Percentiles rank a stretch among this genome's conserved stretches.
These are phyloP conservation scores for Thunnus maccoyii DNA, from an alignment of 2,113 vertebrate genomes.

Conservation along the genomic window DNA sequence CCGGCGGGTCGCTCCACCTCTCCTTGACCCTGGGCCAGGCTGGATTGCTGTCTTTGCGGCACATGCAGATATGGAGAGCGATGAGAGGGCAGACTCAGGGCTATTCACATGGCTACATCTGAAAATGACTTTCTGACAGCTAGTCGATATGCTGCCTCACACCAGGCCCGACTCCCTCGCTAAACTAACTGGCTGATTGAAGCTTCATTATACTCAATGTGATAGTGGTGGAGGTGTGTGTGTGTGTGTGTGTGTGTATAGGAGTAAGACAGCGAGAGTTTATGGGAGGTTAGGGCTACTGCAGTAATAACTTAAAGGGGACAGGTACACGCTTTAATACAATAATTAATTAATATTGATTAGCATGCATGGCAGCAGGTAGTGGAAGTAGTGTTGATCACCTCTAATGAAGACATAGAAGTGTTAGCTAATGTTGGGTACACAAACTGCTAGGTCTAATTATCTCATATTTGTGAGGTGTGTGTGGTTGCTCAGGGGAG, in stretches of 20 bases:
- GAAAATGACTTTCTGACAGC: constrained; percentile 83
- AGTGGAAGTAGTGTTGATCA: constrained; percentile 52
- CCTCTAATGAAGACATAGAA: constrained; percentile 72
- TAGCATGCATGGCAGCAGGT: constrained; percentile 57
- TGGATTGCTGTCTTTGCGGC: constrained; percentile 38
- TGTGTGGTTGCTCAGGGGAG: constrained; percentile 14
- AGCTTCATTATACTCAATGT: constrained; percentile 73
- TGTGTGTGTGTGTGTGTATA: background rate
- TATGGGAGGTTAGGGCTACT: constrained; percentile 58
- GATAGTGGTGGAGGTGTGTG: constrained; percentile 47
- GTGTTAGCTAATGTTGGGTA: constrained; percentile 49
- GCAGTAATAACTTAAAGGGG: constrained; percentile 68
- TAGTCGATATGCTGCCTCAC: constrained; percentile 75
- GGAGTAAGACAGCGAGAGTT: constrained; percentile 10
- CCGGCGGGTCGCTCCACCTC: constrained; percentile 28
- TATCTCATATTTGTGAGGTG: constrained; percentile 31
- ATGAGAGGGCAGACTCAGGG: constrained; percentile 62
- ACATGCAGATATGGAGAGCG: constrained; percentile 66
- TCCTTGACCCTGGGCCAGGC: constrained; percentile 40
- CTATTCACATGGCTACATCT: constrained; percentile 72
- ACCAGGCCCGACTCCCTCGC: constrained; percentile 56
- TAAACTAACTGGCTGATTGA: constrained; percentile 76
- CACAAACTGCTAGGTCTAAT: constrained; percentile 40
- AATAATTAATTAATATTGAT: constrained; percentile 72
- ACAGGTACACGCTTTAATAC: constrained; percentile 10